phyloP scores from a whole-genome alignment of 37 sponge, comb jelly and placozoan genomes.

The Halichondria panicea region DNA sequence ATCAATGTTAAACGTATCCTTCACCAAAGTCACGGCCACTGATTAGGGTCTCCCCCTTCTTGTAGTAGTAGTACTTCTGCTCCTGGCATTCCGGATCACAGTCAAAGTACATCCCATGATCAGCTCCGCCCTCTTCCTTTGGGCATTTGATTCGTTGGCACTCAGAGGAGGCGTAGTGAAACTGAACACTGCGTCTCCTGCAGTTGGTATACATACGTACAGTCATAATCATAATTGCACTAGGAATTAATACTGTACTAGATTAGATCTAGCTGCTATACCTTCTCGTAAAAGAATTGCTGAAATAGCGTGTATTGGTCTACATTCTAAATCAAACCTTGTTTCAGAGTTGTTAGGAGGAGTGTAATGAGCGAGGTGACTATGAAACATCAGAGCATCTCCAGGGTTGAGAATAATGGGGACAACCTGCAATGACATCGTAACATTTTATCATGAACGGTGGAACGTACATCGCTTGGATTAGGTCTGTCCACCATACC shows the following conservation, averaged over 20 bases:
- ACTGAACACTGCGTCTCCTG: slow-evolving; percentile 57
- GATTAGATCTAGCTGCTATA: not conserved
- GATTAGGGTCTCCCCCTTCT: slow-evolving; percentile 56
- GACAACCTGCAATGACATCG: slow-evolving; percentile 23
- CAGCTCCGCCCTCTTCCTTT: slow-evolving; percentile 10
- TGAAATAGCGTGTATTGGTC: not conserved
- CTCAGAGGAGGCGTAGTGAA: slow-evolving; percentile 59
- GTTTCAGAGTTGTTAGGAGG: slow-evolving; percentile 37
- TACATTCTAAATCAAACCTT: slow-evolving; percentile 15
- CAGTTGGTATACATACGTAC: not conserved
- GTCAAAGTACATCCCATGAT: slow-evolving; percentile 41
- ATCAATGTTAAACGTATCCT: slow-evolving; percentile 27
- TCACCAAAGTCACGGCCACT: slow-evolving; percentile 52
- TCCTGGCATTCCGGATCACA: slow-evolving; percentile 56
- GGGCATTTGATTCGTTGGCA: slow-evolving; percentile 59
- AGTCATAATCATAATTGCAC: not conserved
- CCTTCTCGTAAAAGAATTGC: not conserved
- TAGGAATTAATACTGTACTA: not conserved
- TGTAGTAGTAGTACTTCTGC: slow-evolving; percentile 57
- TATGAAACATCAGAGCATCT: slow-evolving; percentile 57
- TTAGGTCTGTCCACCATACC: slow-evolving; percentile 46
- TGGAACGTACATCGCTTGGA: slow-evolving; percentile 41
- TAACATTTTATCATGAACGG: not conserved
- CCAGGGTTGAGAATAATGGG: slow-evolving; percentile 51
- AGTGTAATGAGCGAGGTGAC: slow-evolving; percentile 65